Base-by-base conservation (phyloP, 2,888 invertebrate species). In the Pandemis heparana region DNA sequence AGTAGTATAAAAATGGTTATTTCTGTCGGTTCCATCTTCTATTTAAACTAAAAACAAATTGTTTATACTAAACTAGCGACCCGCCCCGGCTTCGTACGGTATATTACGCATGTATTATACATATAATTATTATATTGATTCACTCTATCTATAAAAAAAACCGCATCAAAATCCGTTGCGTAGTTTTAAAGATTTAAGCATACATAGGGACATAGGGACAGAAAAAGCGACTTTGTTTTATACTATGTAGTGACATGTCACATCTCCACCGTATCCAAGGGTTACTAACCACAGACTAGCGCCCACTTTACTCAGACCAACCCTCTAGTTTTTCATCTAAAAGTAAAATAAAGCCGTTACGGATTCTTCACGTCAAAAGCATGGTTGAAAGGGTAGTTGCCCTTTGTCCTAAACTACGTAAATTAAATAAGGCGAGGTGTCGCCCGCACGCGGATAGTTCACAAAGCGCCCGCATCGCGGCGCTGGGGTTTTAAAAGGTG, bases 381-480 rank as follows among this genome's bases (percentile, higher is more conserved):
- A 67, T 16, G 67, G 67, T 43, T 46, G 16, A 51, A 65, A 48
- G 65, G 51, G 65, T 16, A 51, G 38, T 18, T 62, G 79, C 80
- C 86, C 85, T 87, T 87, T 84, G 87, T 84, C 51, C 74, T 39
- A 10, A 63, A 70, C 74, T 74, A 69, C 66, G 41, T 74, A 90
- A 92, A 91, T 91, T 89, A 92, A 91, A 92, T 91, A 92, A 89
- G 86, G 85, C 85, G 90, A 92, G 91, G 92, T 92, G 91, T 88
- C 88, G 88, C 88, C 88, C 91, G 88, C 90, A 88, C 82, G 77
- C 76, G 74, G 80, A 78, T 77, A 77, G 80, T 78, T 75, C 77
- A 81, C 80, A 85, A 77, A 80, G 79, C 56, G 75, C 85, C 85
- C 85, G 85, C 86, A 85, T 85, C 60, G 67, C 61, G 62, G 67